These are phyloP conservation scores for Tolmerus cingulatus DNA, from an alignment of 2,888 invertebrate genomes.

Conservation along the genomic window DNA sequence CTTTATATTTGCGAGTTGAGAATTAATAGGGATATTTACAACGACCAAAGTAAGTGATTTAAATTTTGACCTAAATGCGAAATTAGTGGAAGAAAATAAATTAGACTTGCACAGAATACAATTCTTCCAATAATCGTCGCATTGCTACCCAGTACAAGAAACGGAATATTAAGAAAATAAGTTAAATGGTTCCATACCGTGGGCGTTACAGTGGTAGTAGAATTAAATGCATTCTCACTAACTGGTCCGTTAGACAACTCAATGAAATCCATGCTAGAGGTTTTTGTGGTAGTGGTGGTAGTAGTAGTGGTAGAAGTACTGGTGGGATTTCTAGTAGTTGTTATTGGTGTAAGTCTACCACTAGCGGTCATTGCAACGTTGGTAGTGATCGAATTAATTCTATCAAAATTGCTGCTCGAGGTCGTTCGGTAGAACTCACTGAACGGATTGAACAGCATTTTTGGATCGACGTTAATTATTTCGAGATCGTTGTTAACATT, in stretches of 20 bases:
- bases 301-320: background rate
- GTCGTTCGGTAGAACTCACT: slow-evolving; percentile 53
- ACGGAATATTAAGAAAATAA: background rate
- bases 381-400: slow-evolving; percentile 44
- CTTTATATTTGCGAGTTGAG: background rate
- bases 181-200: slow-evolving; percentile 36
- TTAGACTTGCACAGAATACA: background rate
- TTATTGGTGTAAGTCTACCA: slow-evolving; percentile 50
- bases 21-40: background rate
- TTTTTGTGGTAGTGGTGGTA: background rate
- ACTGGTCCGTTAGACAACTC: slow-evolving; percentile 13
- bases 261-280: slow-evolving; percentile 17
- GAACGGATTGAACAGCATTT: slow-evolving; percentile 69
- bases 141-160: background rate
- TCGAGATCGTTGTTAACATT: slow-evolving; percentile 67
- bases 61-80: background rate
- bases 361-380: slow-evolving; percentile 49
- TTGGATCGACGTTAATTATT: slow-evolving; percentile 69
- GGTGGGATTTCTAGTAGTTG: slow-evolving; percentile 36
- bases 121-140: background rate
- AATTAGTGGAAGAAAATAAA: background rate
- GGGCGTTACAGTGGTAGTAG: slow-evolving; percentile 14
- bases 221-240: slow-evolving; percentile 15
- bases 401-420: slow-evolving; percentile 46
- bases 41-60: background rate